Conservation (phyloP, 1,140 invertebrate genomes). For the Drosophila fuyamai region DNA sequence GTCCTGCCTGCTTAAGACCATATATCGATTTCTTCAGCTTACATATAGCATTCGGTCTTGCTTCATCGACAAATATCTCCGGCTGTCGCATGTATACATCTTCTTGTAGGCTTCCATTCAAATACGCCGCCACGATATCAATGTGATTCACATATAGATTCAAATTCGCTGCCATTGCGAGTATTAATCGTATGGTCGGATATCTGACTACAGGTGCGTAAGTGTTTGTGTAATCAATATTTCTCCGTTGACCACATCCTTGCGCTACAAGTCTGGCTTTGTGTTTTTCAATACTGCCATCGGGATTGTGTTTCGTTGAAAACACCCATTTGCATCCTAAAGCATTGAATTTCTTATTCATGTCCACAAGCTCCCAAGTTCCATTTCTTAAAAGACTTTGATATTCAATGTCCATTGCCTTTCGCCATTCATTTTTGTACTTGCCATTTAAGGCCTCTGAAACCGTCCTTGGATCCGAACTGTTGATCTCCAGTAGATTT, state of each 20-base stretch:
- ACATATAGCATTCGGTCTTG: background rate
- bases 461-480: too few species aligned
- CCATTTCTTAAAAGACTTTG: background rate
- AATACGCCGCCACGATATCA: background rate
- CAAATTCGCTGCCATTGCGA: background rate
- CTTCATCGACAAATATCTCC: background rate
- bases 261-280: background rate
- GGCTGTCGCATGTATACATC: background rate
- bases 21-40: background rate
- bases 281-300: background rate
- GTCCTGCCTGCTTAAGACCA: slow-evolving; percentile 1
- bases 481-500: background rate
- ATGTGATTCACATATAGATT: background rate
- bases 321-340: background rate
- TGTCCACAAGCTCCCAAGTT: background rate
- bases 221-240: background rate
- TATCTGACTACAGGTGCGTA: background rate
- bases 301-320: background rate
- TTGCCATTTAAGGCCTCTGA: background rate
- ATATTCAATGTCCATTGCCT: background rate
- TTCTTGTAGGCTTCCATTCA: background rate
- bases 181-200: background rate
- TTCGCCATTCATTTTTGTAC: slow-evolving; percentile 1
- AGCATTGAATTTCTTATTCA: background rate
- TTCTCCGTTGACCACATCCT: background rate